phyloP scores from a whole-genome alignment of 2,888 invertebrate species.

The Danaus chrysippus region DNA sequence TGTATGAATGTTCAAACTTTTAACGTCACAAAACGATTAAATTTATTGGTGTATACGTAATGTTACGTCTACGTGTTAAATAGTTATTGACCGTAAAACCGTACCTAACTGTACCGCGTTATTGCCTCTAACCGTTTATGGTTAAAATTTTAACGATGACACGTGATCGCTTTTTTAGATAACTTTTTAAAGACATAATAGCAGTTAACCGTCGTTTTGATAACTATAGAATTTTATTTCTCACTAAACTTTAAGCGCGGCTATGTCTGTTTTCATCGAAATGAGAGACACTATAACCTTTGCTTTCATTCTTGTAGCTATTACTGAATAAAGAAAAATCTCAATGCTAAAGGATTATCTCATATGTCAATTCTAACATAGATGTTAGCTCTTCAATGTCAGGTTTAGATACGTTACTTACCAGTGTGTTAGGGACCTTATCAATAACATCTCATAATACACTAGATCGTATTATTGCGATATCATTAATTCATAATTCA shows the following conservation, averaged over 20 bases:
- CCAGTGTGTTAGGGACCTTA: too few relatives aligned
- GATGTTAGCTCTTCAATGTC: too few relatives aligned
- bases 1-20: constrained; percentile 30
- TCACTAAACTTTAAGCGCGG: not conserved
- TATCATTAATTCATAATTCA: constrained; percentile 1
- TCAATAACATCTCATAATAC: too few relatives aligned
- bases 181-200: constrained; percentile 12
- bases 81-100: constrained; percentile 60
- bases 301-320: too few relatives aligned
- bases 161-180: constrained; percentile 41
- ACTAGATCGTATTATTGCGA: not conserved
- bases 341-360: too few relatives aligned
- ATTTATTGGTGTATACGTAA: constrained; percentile 56
- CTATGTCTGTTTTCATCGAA: too few relatives aligned
- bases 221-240: not conserved
- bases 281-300: too few relatives aligned
- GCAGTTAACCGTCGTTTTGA: not conserved
- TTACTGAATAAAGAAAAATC: too few relatives aligned
- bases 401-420: too few relatives aligned
- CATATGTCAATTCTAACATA: too few relatives aligned
- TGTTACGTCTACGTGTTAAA: constrained; percentile 49
- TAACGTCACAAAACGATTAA: constrained; percentile 43
- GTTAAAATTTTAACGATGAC: constrained; percentile 52
- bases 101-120: constrained; percentile 50
- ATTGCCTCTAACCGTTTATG: constrained; percentile 54